These are phyloP conservation scores for Chlorodrepanis virens DNA, from an alignment of 2,113 vertebrate genomes.

Conservation along the genomic window DNA sequence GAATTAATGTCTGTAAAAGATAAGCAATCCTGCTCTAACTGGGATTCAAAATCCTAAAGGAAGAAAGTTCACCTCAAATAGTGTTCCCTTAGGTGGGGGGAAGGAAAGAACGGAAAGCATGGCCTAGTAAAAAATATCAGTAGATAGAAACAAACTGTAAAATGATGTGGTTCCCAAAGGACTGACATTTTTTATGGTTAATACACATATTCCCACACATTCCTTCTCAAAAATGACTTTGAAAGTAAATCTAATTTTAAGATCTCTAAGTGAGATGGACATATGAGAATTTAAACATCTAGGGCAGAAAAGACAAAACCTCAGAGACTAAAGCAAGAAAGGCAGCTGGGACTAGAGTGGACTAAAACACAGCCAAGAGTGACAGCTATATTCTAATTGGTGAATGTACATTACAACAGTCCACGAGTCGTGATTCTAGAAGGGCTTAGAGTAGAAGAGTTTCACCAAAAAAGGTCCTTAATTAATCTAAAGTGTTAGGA, in stretches of 20 bases:
- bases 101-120: not conserved
- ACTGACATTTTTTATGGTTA: not conserved
- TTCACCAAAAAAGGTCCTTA: not conserved
- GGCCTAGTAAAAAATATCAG: conserved; percentile 6
- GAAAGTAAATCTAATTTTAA: conserved; percentile 29
- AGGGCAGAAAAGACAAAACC: not conserved
- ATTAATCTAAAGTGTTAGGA: not conserved
- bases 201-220: conserved; percentile 18
- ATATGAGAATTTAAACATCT: conserved; percentile 3
- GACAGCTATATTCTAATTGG: not conserved
- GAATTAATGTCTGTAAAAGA: not conserved
- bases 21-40: not conserved
- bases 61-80: conserved; percentile 11
- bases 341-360: not conserved
- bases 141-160: conserved; percentile 31
- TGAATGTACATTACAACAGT: not conserved
- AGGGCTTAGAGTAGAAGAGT: not conserved
- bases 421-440: not conserved
- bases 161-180: not conserved
- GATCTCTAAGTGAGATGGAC: conserved; percentile 13
- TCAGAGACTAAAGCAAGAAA: not conserved
- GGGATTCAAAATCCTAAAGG: conserved; percentile 4
- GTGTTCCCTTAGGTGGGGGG: not conserved
- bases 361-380: not conserved
- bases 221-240: not conserved